A percentile compares a stretch with the other conserved stretches of the same genome.
Conservation (phyloP, 2,797 vertebrate species). For the Spinus pinus region DNA sequence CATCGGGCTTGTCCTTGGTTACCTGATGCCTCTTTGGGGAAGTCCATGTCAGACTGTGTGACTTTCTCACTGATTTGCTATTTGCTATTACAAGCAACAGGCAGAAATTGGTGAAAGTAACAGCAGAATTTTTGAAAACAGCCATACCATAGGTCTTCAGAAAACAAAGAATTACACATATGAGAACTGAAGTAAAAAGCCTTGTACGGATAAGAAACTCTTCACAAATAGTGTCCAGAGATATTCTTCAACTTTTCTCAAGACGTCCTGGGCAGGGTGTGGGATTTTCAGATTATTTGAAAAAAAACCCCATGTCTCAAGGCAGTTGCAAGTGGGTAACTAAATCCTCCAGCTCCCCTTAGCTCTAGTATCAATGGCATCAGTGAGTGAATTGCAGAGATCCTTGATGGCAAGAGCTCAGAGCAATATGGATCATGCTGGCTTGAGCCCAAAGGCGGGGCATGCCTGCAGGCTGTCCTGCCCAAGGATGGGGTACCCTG, state of each 20-base stretch:
- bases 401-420: not conserved
- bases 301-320: not conserved
- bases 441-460: not conserved
- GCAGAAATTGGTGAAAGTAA: not conserved
- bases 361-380: not conserved
- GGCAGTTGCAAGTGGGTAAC: not conserved
- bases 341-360: not conserved
- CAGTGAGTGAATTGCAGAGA: not conserved
- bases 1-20: not conserved
- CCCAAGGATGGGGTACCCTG: rapidly evolving
- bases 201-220: not conserved
- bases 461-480: not conserved
- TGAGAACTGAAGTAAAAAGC: not conserved
- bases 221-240: not conserved
- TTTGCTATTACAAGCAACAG: not conserved
- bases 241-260: not conserved
- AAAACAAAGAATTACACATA: not conserved
- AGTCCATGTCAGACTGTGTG: not conserved
- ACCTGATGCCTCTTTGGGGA: not conserved
- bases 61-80: not conserved
- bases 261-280: not conserved
- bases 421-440: rapidly evolving
- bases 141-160: not conserved
- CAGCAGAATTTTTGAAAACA: not conserved
- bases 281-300: not conserved